Evolutionary conservation across 2,113 vertebrate species (phyloP).

Genomic region (Burhinus oedicnemus): DNA sequence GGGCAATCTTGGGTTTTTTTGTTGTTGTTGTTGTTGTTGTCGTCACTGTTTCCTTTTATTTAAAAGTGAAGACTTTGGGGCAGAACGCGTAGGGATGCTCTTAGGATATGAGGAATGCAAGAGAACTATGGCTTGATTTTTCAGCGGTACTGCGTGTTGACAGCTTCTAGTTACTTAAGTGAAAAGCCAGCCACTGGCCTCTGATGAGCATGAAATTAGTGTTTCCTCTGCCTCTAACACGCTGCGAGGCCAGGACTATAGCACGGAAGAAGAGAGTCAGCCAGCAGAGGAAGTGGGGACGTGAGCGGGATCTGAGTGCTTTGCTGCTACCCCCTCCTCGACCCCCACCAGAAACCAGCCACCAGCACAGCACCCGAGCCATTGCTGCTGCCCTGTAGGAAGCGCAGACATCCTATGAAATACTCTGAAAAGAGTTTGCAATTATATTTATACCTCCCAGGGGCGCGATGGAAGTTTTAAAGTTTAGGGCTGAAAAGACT

Average conservation of each 20-base stretch:
- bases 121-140: not conserved
- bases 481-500: not conserved
- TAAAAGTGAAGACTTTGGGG: not conserved
- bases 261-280: not conserved
- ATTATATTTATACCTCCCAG: conserved; percentile 23
- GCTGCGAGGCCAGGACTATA: not conserved
- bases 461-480: conserved; percentile 1
- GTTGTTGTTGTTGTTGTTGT: not conserved
- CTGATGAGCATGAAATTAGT: not conserved
- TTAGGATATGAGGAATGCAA: not conserved
- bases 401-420: not conserved
- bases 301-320: not conserved
- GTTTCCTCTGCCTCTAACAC: not conserved
- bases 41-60: not conserved
- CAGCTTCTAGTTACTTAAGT: not conserved
- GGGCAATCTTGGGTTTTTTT: not conserved
- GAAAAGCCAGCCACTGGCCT: not conserved
- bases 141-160: not conserved
- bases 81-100: not conserved
- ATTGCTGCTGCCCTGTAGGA: not conserved
- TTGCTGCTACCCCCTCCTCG: not conserved
- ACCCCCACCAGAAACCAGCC: not conserved
- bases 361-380: not conserved
- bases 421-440: not conserved
- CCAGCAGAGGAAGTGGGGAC: not conserved